Evolutionary conservation across 2,797 vertebrate genomes (phyloP).

Genomic region (Eulemur mongoz): DNA sequence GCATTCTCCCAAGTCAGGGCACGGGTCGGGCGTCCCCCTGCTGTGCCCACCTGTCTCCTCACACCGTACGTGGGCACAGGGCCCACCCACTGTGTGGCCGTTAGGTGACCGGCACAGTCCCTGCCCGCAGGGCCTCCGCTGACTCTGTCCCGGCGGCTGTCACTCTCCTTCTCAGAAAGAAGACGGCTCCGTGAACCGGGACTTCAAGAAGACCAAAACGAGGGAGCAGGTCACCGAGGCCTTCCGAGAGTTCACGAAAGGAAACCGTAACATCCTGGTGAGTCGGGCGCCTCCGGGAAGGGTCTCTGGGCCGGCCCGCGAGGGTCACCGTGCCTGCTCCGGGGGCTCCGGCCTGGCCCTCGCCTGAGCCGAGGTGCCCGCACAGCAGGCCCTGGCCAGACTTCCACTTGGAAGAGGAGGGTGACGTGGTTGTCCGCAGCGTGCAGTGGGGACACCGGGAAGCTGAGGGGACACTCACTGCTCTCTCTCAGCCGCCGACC

Average conservation of each 20-base stretch:
- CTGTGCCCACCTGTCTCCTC: not conserved
- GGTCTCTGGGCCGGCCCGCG: not conserved
- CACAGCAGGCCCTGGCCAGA: not conserved
- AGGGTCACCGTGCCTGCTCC: not conserved
- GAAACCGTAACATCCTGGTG: constrained; percentile 93
- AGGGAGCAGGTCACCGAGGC: constrained; percentile 93
- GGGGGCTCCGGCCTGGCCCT: not conserved
- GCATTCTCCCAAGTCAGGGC: not conserved
- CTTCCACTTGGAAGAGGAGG: not conserved
- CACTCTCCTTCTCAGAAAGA: constrained; percentile 90
- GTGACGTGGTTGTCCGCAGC: too few species aligned
- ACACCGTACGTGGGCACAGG: accelerated
- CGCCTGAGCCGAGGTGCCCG: accelerated
- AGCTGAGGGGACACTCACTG: accelerated
- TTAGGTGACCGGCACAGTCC: accelerated
- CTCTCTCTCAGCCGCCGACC: not conserved
- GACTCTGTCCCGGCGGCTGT: not conserved
- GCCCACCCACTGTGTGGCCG: not conserved
- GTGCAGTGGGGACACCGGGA: accelerated
- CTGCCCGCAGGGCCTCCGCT: accelerated
- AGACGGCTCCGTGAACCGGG: constrained; percentile 96
- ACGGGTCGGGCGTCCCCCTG: not conserved
- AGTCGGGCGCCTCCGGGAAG: constrained; percentile 71
- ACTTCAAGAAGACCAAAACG: constrained; percentile 98
- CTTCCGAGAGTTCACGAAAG: constrained; percentile 95